Evolutionary conservation across 2,888 invertebrate genomes (phyloP), one percentile per base, ranked within the genome.

Genomic region (Eretmocerus hayati): DNA sequence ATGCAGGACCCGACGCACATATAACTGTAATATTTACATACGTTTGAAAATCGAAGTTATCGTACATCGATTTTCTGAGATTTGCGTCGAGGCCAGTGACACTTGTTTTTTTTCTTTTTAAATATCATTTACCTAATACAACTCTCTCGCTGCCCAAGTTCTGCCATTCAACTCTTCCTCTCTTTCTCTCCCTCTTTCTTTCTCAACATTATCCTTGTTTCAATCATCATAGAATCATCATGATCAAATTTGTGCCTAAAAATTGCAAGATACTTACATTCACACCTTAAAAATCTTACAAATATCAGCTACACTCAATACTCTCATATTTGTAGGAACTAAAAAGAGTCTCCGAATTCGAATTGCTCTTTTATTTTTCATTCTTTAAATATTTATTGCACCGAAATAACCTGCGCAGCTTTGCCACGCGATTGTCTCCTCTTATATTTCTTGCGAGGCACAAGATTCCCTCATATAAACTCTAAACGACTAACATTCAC

Each of bases 311-410:
- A 48, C 54, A 41, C 42, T 37, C 23, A n/a, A 30, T 37, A 32
- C 45, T 39, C 46, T 18, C 32, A 38, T 31, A 22, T 41, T 33
- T 52, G 43, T 56, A 56, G 56, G 56, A 56, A 56, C 56, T 53
- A 36, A 51, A n/a, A n/a, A 51, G 51, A 54, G 44, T 42, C 48
- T 46, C 46, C 47, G 50, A 47, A 39, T 42, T 37, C 49, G 42
- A 51, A 50, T 50, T 19, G 41, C 42, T 50, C 48, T 44, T 50
- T 48, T 43, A 41, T n/a, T n/a, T 32, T 18, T 35, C 36, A 13
- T 42, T 42, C 43, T 47, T 53, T 51, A 36, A 47, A 22, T 48
- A 48, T 42, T 37, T 62, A 62, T 64, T 64, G 63, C 63, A 64
- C 64, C 64, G 59, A 62, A 64, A 60, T 54, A 26, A 11, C 11